phyloP scores from a whole-genome alignment of 2,797 vertebrate genomes.

The Tragelaphus oryx region DNA sequence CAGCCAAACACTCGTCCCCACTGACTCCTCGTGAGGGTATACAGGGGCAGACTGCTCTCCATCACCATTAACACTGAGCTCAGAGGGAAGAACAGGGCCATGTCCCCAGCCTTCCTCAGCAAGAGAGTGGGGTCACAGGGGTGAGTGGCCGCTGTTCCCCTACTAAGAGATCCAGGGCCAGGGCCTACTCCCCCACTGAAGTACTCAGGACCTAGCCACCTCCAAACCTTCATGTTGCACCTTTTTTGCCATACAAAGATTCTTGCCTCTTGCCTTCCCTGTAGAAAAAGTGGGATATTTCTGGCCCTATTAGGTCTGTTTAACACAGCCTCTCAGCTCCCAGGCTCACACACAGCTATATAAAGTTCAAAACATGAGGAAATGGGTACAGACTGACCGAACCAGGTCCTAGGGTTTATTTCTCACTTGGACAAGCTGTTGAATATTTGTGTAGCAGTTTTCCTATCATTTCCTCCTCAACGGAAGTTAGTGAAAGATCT shows the following conservation, averaged over 20 bases:
- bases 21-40: too few relatives aligned
- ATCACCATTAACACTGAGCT: neutral
- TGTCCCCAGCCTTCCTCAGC: neutral
- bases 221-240: neutral
- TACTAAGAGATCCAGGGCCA: neutral
- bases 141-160: neutral
- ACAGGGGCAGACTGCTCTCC: neutral
- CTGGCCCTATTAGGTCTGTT: neutral
- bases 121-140: neutral
- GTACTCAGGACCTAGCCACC: neutral
- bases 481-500: neutral
- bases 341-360: neutral
- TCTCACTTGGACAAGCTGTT: neutral
- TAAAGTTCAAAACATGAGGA: neutral
- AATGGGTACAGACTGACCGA: neutral
- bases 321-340: too few relatives aligned
- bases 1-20: neutral
- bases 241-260: neutral
- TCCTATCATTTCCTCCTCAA: neutral
- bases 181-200: neutral
- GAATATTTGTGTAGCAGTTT: neutral
- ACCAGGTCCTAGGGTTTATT: neutral
- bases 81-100: neutral
- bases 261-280: neutral
- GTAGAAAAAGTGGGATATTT: neutral